Conservation (phyloP, 1,140 invertebrate species). For the Zelostemma sp. region DNA sequence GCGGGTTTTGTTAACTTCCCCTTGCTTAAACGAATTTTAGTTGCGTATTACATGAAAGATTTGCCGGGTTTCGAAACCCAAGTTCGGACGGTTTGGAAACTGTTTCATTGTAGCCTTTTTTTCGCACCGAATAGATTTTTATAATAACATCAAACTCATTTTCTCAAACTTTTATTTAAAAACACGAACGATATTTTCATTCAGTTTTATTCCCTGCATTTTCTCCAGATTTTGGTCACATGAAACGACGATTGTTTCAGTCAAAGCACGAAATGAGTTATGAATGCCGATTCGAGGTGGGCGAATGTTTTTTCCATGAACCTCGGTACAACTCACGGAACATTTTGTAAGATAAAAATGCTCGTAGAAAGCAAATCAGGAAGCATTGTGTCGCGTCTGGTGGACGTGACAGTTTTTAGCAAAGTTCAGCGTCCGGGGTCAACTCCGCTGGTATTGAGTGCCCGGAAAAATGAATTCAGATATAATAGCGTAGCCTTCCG, state of each 20-base stretch:
- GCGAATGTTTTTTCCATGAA: slow-evolving; percentile 33
- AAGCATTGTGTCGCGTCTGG: slow-evolving; percentile 23
- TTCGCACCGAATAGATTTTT: no score
- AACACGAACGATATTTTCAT: no score
- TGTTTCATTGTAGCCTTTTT: no score
- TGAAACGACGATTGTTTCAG: no score
- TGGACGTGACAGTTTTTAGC: slow-evolving; percentile 29
- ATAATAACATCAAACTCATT: no score
- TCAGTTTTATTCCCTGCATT: no score
- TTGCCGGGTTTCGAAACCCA: slow-evolving; percentile 8
- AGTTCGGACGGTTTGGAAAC: neutral
- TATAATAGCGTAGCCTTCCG: slow-evolving; percentile 10
- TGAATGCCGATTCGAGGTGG: neutral
- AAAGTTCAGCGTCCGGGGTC: slow-evolving; percentile 13
- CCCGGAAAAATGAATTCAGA: slow-evolving; percentile 30
- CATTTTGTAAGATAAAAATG: slow-evolving; percentile 8
- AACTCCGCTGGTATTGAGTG: neutral
- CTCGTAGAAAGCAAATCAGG: slow-evolving; percentile 23
- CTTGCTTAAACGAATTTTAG: slow-evolving; percentile 27
- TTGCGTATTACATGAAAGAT: slow-evolving; percentile 23
- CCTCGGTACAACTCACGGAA: slow-evolving; percentile 21
- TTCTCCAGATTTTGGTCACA: no score
- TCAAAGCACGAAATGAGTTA: no score
- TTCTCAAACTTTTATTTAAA: no score
- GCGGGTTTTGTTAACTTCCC: slow-evolving; percentile 33